These are phyloP conservation scores for Atta texana DNA, from an alignment of 1,140 invertebrate species.

Conservation along the genomic window DNA sequence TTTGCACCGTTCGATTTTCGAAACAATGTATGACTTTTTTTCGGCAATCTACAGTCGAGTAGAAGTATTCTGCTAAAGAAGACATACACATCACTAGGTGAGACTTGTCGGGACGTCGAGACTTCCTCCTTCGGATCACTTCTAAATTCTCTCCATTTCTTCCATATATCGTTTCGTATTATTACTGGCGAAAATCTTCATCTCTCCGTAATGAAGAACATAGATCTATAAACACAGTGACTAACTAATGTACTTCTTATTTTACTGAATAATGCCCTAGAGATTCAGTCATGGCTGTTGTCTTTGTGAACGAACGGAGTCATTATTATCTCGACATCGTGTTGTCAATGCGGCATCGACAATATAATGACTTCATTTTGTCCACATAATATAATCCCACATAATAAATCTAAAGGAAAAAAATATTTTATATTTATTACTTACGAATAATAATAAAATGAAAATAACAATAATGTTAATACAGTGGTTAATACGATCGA, in stretches of 20 bases:
- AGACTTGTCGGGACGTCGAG: neutral
- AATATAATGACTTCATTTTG: neutral
- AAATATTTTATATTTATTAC: neutral
- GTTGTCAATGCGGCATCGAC: neutral
- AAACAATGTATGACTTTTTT: constrained; percentile 5
- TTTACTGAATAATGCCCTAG: constrained; percentile 9
- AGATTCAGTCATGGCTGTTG: constrained; percentile 14
- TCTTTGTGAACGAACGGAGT: neutral
- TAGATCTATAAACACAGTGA: neutral
- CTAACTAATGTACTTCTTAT: constrained; percentile 9
- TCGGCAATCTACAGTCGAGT: constrained; percentile 13
- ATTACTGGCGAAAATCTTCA: neutral
- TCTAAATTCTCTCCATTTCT: neutral
- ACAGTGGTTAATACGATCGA: neutral
- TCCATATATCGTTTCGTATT: neutral
- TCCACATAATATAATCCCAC: neutral
- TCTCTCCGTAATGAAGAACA: neutral
- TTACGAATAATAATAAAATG: neutral
- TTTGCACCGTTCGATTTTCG: constrained; percentile 31
- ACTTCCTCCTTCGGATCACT: neutral
- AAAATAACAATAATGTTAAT: neutral
- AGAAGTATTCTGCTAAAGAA: constrained; percentile 38
- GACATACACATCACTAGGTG: constrained; percentile 18
- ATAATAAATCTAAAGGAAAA: neutral
- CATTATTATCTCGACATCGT: neutral